Percentiles rank a stretch among this genome's conserved stretches.
phyloP scores from a whole-genome alignment of 2,113 vertebrate genomes.

The Caloenas nicobarica region DNA sequence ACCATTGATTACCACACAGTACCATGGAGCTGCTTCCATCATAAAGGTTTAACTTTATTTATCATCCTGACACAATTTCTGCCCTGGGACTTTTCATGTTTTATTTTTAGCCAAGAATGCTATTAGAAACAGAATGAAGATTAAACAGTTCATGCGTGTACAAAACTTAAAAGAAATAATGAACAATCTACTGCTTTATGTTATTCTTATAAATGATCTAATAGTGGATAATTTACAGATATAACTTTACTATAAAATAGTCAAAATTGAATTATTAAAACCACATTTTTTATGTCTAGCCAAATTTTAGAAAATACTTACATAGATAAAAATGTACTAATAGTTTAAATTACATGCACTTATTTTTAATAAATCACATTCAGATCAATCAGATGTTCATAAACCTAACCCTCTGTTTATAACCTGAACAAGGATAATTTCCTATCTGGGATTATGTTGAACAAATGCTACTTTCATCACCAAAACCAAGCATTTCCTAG shows the following conservation, averaged over 20 bases:
- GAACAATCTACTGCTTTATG: neutral
- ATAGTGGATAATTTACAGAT: neutral
- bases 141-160: neutral
- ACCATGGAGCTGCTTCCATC: neutral
- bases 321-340: neutral
- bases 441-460: neutral
- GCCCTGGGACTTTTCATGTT: neutral
- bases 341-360: neutral
- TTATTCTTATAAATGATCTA: neutral
- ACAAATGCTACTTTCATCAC: neutral
- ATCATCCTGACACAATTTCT: neutral
- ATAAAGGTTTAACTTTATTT: neutral
- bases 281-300: neutral
- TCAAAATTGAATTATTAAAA: neutral
- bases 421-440: neutral
- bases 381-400: neutral
- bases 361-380: neutral
- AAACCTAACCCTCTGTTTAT: neutral
- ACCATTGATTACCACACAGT: neutral
- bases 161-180: neutral
- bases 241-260: neutral
- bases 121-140: neutral
- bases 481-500: neutral
- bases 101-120: neutral
- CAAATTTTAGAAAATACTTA: neutral